Base-by-base conservation (phyloP, 2,113 vertebrate species). In the Ciconia boyciana region DNA sequence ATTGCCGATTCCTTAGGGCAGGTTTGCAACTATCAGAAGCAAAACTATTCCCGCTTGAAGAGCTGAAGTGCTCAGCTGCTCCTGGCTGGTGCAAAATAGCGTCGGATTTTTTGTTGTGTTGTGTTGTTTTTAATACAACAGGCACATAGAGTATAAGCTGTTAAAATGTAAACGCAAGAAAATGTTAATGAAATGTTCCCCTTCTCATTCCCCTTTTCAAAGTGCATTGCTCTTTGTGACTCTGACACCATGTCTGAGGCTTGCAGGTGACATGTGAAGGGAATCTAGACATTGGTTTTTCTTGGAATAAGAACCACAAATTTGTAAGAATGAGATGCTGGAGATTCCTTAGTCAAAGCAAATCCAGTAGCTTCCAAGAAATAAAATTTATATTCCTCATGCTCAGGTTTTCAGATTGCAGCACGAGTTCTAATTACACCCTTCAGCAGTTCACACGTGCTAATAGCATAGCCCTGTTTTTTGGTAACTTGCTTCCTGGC, bases 401-500 rank as follows among this genome's bases (percentile, higher is more conserved):
- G 44, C 78, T 90, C 31, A 31, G 15, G 34, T 83, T 89, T 96
- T 76, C 48, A 83, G 65, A 72, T 89, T 83, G 83, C 32, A 70
- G 46, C 60, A 15, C 39, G 70, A 91, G 58, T 58, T 85, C 31
- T 93, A 89, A 87, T 94, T 68, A 39, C 16, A 85, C 22, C 66
- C 77, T 58, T 82, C 71, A 89, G 81, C 89, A 69, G 79, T 86
- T 93, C 54, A 21, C 89, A 44, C 17, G 4, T 76, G 51, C 74
- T 75, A 61, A 54, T 24, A 83, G 89, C 46, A 76, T 2, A 90
- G 84, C 78, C 58, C 66, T 51, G 74, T 32, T 88, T 83, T 77
- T 80, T 25, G 68, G 78, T 90, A 91, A 70, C 48, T 79, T 91
- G 43, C 95, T 91, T 92, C 82, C 87, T 90, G 94, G 94, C 94